Conservation (phyloP, 2,113 vertebrate species). For the Otus sunia region DNA sequence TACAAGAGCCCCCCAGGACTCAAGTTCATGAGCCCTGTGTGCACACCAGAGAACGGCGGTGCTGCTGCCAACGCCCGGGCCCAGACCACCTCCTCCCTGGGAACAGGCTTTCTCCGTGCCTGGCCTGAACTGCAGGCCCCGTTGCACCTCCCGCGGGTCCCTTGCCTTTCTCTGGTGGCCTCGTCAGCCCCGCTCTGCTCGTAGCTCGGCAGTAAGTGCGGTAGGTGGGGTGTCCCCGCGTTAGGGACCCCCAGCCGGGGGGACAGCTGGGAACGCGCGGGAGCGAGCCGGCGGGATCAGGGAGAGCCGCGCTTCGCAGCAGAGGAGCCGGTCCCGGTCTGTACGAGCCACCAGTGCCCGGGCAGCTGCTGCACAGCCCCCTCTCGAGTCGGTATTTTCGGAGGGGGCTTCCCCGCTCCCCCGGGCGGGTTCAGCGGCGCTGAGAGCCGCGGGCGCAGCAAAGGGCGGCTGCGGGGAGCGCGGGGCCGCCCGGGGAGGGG, state of each 20-base stretch:
- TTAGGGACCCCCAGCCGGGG: rapidly evolving
- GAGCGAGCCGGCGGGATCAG: rapidly evolving
- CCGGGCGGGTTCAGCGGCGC: background rate
- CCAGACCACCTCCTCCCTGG: background rate
- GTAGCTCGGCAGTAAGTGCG: background rate
- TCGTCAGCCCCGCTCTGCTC: background rate
- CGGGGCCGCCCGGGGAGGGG: background rate
- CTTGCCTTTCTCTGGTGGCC: too few species aligned
- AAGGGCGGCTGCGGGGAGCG: background rate
- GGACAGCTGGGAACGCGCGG: background rate
- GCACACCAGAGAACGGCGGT: rapidly evolving
- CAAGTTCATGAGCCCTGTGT: rapidly evolving
- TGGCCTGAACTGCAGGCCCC: background rate
- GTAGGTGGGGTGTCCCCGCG: rapidly evolving
- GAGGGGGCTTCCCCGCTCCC: background rate
- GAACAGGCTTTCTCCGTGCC: rapidly evolving
- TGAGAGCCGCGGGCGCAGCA: background rate
- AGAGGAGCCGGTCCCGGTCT: too few species aligned
- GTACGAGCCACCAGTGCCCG: background rate
- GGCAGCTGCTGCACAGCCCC: background rate
- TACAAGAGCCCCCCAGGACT: background rate
- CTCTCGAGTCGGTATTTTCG: background rate
- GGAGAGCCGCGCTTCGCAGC: rapidly evolving
- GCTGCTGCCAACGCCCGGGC: background rate
- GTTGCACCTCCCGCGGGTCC: too few species aligned